A percentile compares a stretch with the other conserved stretches of the same genome.
These are phyloP conservation scores for Spermophilus dauricus DNA, from an alignment of 2,113 vertebrate species.

Conservation along the genomic window DNA sequence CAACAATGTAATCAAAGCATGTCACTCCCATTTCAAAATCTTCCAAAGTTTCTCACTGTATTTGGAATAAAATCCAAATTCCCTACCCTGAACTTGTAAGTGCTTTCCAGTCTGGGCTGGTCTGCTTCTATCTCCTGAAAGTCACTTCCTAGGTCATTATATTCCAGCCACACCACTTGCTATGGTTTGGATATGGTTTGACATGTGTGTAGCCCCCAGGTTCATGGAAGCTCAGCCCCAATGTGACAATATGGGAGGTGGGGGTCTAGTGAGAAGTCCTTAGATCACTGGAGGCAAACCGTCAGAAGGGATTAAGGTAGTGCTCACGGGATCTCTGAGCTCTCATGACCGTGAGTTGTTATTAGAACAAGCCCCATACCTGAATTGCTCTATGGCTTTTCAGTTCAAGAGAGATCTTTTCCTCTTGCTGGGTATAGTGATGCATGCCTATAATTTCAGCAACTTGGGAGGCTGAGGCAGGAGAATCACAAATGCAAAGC, in stretches of 20 bases:
- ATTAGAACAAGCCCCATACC: neutral
- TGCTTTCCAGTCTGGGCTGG: neutral
- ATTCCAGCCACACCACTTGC: neutral
- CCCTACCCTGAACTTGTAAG: neutral
- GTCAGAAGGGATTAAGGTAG: neutral
- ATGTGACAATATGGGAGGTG: neutral
- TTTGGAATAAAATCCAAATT: slow-evolving; percentile 23
- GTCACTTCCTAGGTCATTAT: neutral
- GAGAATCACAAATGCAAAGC: too few species aligned
- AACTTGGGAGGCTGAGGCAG: too few species aligned
- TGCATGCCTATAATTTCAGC: too few species aligned
- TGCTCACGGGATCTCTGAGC: neutral
- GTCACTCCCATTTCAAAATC: neutral
- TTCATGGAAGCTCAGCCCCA: neutral
- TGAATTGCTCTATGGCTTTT: neutral
- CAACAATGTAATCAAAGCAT: neutral
- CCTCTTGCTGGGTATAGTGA: too few species aligned
- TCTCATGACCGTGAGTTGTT: neutral
- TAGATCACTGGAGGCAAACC: neutral
- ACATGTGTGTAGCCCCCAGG: neutral
- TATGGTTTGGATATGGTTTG: neutral
- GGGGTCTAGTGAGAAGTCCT: neutral
- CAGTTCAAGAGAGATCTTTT: neutral
- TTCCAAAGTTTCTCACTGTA: neutral
- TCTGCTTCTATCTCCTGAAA: slow-evolving; percentile 19